A percentile compares a stretch with the other conserved stretches of the same genome.
Conservation (phyloP, 2,113 vertebrate genomes). For the Apus apus region DNA sequence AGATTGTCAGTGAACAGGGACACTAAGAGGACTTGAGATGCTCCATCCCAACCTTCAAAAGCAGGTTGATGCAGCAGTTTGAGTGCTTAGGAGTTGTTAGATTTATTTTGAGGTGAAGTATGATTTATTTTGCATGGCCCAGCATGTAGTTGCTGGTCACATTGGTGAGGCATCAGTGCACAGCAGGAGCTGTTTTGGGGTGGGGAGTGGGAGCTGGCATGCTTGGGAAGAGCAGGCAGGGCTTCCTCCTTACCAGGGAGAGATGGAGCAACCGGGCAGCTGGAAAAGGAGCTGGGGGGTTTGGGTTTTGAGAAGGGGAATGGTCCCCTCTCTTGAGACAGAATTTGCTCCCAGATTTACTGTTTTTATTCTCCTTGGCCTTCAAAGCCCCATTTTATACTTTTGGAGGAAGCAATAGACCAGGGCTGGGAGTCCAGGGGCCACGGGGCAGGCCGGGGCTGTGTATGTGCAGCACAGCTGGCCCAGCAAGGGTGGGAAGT, state of each 20-base stretch:
- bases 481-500: rapidly evolving
- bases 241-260: not conserved
- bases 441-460: not conserved
- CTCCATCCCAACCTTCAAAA: not conserved
- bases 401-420: not conserved
- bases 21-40: not conserved
- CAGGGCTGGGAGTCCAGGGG: not conserved
- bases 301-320: not conserved
- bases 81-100: not conserved
- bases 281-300: not conserved
- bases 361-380: not conserved
- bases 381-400: not conserved
- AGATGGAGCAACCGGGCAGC: not conserved
- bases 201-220: not conserved
- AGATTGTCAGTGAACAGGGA: not conserved
- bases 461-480: rapidly evolving
- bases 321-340: not conserved
- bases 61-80: not conserved
- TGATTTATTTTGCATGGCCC: not conserved
- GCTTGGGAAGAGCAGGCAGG: not conserved
- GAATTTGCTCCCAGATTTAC: not conserved
- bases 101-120: not conserved
- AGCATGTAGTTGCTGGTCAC: not conserved
- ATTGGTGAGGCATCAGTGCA: not conserved
- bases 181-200: not conserved